phyloP scores from a whole-genome alignment of 2,113 vertebrate species.

The Condylura cristata region DNA sequence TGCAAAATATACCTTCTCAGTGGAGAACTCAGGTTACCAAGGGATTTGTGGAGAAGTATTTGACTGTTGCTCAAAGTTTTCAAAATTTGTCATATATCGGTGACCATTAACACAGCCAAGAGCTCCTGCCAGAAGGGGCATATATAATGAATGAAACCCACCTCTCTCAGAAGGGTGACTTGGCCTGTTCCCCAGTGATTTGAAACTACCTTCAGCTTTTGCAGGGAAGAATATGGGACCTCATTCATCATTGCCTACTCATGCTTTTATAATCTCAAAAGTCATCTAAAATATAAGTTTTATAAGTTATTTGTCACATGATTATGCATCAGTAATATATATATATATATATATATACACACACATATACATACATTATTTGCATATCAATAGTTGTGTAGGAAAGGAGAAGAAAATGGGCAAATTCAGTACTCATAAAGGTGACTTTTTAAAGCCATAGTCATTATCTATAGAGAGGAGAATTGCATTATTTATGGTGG shows the following conservation, averaged over 20 bases:
- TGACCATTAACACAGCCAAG: constrained; percentile 46
- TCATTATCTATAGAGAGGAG: not conserved
- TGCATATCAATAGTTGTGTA: not conserved
- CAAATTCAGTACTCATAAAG: not conserved
- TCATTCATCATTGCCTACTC: not conserved
- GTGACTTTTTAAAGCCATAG: not conserved
- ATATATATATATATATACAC: too few relatives aligned
- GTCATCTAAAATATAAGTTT: not conserved
- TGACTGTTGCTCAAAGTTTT: constrained; percentile 52
- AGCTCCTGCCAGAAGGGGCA: constrained; percentile 11
- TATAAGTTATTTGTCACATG: not conserved
- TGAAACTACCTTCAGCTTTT: constrained; percentile 40
- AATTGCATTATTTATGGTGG: not conserved
- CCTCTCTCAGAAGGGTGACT: not conserved
- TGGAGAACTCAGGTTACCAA: constrained; percentile 42
- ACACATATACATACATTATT: too few relatives aligned
- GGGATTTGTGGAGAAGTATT: not conserved
- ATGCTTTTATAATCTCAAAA: not conserved
- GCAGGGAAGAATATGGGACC: not conserved
- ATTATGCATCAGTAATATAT: too few relatives aligned
- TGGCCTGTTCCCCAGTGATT: constrained; percentile 43
- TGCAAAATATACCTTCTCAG: constrained; percentile 51
- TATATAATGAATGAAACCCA: not conserved
- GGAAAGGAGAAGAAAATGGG: not conserved
- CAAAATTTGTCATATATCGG: constrained; percentile 62